Base-by-base conservation (phyloP, 2,113 vertebrate genomes). In the Brachypteracias leptosomus region DNA sequence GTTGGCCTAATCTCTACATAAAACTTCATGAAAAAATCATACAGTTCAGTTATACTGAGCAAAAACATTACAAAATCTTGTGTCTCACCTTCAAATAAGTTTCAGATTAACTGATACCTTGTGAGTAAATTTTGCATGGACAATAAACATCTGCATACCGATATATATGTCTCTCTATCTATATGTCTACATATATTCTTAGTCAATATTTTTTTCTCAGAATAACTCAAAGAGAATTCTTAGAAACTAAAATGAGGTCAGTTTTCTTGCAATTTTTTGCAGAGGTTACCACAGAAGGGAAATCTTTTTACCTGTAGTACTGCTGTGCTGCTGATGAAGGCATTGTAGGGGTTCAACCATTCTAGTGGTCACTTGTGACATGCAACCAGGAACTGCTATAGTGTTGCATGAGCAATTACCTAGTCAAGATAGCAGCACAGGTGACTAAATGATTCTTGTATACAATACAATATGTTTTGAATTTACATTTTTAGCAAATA, bases 221-320 rank as follows among this genome's bases (percentile, higher is more conserved):
- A 93, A 96, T 51, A 79, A 71, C 35, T 78, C 38, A 76, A n/a
- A 35, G 52, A 51, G 47, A 88, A 86, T 91, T 78, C 95, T 96
- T 75, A 79, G 62, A 95, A 95, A 79, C 65, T 72, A 67, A 94
- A 90, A 93, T 74, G 46, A 67, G 44, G 59, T 85, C 88, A 17
- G 36, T 66, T 78, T 74, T 65, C 65, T 68, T 79, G 38, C 15
- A 62, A 8, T 17, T 78, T 87, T 33, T 87, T 61, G 19, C 74
- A 71, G 70, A 85, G 10, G 5, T 38, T 82, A 33, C 16, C 9
- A 22, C 63, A 71, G 40, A 93, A 88, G 20, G 44, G 22, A 82
- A 87, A 75, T 33, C 8, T 52, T 95, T 79, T 35, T 51, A 24
- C 52, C 26, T 55, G 16, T 31, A 46, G 31, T 20, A 66, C 22